Percentiles rank a stretch among this genome's conserved stretches.
phyloP scores from a whole-genome alignment of 2,113 vertebrate genomes.

The Cepphus grylle region DNA sequence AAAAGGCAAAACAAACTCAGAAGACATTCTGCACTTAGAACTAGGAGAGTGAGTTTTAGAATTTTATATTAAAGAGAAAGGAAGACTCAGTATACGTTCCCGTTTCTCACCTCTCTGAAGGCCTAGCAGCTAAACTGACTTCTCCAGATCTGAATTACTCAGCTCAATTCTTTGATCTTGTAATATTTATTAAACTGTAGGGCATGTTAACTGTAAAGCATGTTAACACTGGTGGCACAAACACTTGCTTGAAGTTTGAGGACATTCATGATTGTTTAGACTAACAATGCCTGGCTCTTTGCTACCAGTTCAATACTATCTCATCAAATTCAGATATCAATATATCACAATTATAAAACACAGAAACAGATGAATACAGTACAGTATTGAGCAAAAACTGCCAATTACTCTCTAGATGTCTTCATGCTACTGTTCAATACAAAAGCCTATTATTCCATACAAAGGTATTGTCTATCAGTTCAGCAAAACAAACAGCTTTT shows the following conservation, averaged over 20 bases:
- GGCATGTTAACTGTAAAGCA: background rate
- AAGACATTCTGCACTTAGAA: background rate
- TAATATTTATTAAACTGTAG: background rate
- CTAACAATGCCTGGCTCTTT: background rate
- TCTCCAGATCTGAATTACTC: background rate
- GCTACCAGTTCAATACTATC: background rate
- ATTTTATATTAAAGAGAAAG: background rate
- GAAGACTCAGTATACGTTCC: background rate
- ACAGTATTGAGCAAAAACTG: background rate
- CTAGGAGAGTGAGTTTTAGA: background rate
- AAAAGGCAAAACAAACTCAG: conserved; percentile 1
- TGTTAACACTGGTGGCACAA: background rate
- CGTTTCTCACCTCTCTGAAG: background rate
- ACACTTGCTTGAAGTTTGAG: background rate
- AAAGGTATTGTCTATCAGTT: background rate
- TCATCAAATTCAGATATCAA: background rate
- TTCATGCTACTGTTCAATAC: background rate
- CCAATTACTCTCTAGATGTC: background rate
- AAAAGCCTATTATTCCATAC: background rate
- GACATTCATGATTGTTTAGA: background rate
- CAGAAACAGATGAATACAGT: background rate
- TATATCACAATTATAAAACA: background rate
- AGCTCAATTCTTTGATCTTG: background rate
- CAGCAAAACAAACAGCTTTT: background rate
- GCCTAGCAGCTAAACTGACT: background rate